Percentiles rank a stretch among this genome's conserved stretches.
These are phyloP conservation scores for Xestia rhomboidea DNA, from an alignment of 2,888 invertebrate genomes.

Conservation along the genomic window DNA sequence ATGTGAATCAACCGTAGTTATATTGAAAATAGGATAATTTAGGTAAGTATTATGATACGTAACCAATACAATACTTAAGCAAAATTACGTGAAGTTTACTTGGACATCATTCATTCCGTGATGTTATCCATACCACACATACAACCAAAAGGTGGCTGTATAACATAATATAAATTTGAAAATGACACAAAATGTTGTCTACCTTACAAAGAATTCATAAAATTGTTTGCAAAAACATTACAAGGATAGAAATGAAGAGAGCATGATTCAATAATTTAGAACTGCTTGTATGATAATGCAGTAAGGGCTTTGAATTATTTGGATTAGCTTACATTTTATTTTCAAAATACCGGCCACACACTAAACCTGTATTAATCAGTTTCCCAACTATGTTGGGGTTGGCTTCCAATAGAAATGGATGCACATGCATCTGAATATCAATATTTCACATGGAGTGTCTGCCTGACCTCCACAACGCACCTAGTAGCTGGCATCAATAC, in stretches of 20 bases:
- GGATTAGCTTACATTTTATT: not conserved
- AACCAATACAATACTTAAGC: conserved; percentile 16
- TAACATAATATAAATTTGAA: not conserved
- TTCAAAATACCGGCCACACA: not conserved
- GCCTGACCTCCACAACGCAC: not conserved
- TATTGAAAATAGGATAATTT: no score
- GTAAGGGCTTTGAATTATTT: not conserved
- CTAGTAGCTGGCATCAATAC: not conserved
- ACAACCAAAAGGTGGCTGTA: not conserved
- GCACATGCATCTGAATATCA: not conserved
- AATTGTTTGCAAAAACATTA: not conserved
- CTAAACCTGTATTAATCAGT: not conserved
- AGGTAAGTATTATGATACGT: no score
- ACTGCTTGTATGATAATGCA: conserved; percentile 4
- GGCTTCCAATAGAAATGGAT: not conserved
- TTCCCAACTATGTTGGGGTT: not conserved
- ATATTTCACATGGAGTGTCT: not conserved
- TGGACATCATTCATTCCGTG: not conserved
- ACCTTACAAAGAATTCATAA: not conserved
- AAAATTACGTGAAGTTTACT: conserved; percentile 6
- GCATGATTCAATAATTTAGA: not conserved
- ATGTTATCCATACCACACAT: conserved; percentile 1
- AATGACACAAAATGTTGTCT: not conserved
- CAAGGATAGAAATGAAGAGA: conserved; percentile 18
- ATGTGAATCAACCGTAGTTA: no score